Evolutionary conservation across 2,113 vertebrate species (phyloP), one percentile per base, ranked within the genome.

Genomic region (Urocynchramus pylzowi): DNA sequence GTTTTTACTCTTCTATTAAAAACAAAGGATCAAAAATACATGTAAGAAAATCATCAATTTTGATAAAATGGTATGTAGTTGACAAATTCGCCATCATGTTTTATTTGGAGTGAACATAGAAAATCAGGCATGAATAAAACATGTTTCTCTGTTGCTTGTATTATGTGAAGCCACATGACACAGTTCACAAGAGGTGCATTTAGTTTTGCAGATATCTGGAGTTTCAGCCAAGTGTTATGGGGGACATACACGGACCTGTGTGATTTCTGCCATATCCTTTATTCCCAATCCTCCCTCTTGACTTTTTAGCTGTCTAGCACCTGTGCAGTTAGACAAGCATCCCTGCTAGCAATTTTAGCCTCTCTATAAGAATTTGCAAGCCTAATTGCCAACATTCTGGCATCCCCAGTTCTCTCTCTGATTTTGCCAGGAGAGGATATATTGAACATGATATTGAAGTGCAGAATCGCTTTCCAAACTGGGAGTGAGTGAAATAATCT

Each of bases 101-200:
- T 49, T 67, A n/a, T 75, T 90, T 85, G 23, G 17, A 11, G 7
- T 45, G 27, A 54, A 49, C 4, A 1, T 0, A 78, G 41, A 42
- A 61, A 42, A 69, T 26, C 1, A 1, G 13, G 6, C 20, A 30
- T 39, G 28, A 70, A 21, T 53, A 31, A 47, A 60, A 41, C 8
- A 3, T 4, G 2, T 59, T 67, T 86, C 7, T 56, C 24, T 75
- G 7, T 33, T 5, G 1, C 26, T 80, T 1, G 2, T 42, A 4
- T n/a, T 67, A 84, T 37, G 33, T 73, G 33, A 73, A 59, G 33
- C 16, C 27, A 2, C 2, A 11, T 27, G 64, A 14, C 16, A 4
- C 5, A 6, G 20, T 19, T 82, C 30, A 47, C 21, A 68, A 47
- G 20, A 45, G 22, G 6, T 54, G 7, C 35, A 6, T 71, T 73